These are phyloP conservation scores for Calcarius lapponicus DNA, from an alignment of 2,797 vertebrate species.

Conservation along the genomic window DNA sequence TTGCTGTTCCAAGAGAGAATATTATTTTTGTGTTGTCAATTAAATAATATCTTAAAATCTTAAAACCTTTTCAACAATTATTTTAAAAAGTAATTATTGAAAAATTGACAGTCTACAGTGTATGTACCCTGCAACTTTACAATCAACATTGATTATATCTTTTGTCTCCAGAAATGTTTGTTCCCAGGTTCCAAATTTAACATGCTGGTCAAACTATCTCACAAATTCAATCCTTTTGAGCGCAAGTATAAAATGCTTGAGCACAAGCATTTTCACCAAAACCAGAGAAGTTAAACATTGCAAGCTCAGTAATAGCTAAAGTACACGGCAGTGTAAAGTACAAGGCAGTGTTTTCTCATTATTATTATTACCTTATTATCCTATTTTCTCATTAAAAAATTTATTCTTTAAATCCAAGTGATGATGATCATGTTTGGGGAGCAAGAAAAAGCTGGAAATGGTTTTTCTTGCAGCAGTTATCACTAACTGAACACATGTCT, in stretches of 20 bases:
- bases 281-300: not conserved
- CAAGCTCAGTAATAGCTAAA: not conserved
- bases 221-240: not conserved
- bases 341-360: not conserved
- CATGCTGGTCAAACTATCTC: not conserved
- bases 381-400: not conserved
- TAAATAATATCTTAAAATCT: constrained; percentile 54
- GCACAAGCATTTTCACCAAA: not conserved
- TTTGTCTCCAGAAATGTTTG: constrained; percentile 18
- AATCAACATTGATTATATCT: constrained; percentile 49
- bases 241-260: not conserved
- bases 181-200: constrained; percentile 37
- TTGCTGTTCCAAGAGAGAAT: constrained; percentile 60
- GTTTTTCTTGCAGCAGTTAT: not conserved
- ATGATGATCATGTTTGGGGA: not conserved
- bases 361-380: not conserved
- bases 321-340: not conserved
- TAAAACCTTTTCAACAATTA: not conserved
- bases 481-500: not conserved
- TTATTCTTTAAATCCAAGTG: not conserved
- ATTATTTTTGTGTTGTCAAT: constrained; percentile 65
- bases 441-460: not conserved
- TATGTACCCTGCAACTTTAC: constrained; percentile 34
- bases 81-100: constrained; percentile 34
- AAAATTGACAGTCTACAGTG: constrained; percentile 60